phyloP scores from a whole-genome alignment of 1,140 invertebrate species.

The Sarcophaga peregrina region DNA sequence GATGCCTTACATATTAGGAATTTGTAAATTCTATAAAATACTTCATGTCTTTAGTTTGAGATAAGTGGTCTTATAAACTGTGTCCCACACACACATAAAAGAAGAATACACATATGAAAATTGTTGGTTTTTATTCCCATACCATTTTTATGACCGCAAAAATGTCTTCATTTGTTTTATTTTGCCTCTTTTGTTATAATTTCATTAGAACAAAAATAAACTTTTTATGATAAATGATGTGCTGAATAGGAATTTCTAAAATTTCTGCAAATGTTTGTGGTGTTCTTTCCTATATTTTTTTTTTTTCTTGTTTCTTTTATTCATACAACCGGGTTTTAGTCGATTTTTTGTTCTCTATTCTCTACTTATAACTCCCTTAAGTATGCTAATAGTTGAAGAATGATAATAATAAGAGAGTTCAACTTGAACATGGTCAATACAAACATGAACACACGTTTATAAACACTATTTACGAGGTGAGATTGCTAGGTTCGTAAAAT shows the following conservation, averaged over 20 bases:
- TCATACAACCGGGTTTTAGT: not conserved
- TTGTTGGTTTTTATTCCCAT: no score
- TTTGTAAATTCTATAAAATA: not conserved
- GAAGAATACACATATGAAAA: not conserved
- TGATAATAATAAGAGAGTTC: not conserved
- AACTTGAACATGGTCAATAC: not conserved
- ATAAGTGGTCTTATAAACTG: constrained; percentile 18
- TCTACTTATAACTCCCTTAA: constrained; percentile 21
- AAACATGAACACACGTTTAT: not conserved
- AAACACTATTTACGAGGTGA: not conserved
- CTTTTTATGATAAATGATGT: constrained; percentile 41
- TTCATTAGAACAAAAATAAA: not conserved
- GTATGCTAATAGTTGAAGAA: constrained; percentile 15
- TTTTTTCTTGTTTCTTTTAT: no score
- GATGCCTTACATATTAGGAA: no score
- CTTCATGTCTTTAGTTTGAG: not conserved
- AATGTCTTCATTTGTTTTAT: not conserved
- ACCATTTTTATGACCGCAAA: no score
- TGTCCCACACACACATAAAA: not conserved
- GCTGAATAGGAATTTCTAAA: not conserved
- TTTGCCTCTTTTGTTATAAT: not conserved
- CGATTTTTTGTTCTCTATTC: not conserved
- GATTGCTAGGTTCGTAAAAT: no score
- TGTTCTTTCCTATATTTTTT: not conserved
- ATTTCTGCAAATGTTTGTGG: not conserved